Evolutionary conservation across 2,888 invertebrate genomes (phyloP).

Genomic region (Scrobipalpa costella): DNA sequence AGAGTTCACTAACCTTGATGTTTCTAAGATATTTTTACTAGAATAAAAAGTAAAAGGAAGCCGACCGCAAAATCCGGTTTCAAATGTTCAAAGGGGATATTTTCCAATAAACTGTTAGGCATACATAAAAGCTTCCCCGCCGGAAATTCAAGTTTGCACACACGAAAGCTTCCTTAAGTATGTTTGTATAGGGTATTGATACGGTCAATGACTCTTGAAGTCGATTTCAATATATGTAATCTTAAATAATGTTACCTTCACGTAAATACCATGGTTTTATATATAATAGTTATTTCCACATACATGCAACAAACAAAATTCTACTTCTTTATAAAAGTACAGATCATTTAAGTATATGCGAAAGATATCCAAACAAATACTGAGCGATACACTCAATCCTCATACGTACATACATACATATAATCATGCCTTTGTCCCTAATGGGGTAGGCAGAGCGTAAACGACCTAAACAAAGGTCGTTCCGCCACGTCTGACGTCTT

Average conservation of each 20-base stretch:
- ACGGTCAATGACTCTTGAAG: background rate
- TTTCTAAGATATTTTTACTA: too few species aligned
- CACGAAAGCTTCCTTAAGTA: background rate
- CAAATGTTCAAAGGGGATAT: background rate
- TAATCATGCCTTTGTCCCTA: too few species aligned
- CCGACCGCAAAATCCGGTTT: background rate
- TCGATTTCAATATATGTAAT: background rate
- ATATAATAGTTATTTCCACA: too few species aligned
- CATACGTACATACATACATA: too few species aligned
- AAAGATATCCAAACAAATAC: slow-evolving; percentile 6
- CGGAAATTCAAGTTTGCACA: background rate
- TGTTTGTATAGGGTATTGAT: background rate
- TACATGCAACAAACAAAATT: too few species aligned
- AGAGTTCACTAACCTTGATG: too few species aligned
- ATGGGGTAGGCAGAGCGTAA: too few species aligned
- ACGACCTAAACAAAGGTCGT: too few species aligned
- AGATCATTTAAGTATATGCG: background rate
- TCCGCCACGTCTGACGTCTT: too few species aligned
- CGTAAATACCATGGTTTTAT: too few species aligned
- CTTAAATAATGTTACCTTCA: too few species aligned
- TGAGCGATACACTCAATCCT: slow-evolving; percentile 1
- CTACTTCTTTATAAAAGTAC: background rate
- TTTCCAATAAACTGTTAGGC: slow-evolving; percentile 1
- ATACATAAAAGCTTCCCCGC: background rate
- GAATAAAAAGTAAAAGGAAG: too few species aligned